phyloP scores from a whole-genome alignment of 2,888 invertebrate species.

The Lamellibrachia columna region DNA sequence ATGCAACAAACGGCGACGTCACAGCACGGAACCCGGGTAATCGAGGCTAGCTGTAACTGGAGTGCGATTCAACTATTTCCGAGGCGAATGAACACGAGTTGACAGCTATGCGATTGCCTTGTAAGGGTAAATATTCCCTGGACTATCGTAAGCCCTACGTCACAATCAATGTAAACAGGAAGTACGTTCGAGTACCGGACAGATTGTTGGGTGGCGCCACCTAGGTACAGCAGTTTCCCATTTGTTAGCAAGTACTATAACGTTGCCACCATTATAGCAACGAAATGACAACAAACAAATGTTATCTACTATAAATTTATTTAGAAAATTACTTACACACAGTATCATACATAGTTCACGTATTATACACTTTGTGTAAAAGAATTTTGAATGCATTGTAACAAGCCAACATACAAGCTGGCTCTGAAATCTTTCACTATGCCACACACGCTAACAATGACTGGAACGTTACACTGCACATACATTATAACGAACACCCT shows the following conservation, averaged over 20 bases:
- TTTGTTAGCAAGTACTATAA: background rate
- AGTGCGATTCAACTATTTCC: too few relatives aligned
- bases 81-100: too few relatives aligned
- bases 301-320: constrained; percentile 1
- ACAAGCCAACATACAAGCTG: background rate
- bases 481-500: background rate
- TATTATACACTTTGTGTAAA: background rate
- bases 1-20: too few relatives aligned
- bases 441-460: background rate
- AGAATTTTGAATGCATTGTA: background rate
- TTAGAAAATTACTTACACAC: background rate
- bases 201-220: too few relatives aligned
- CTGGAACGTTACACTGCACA: background rate
- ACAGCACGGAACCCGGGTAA: too few relatives aligned
- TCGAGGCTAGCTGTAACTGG: too few relatives aligned
- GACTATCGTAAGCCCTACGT: too few relatives aligned
- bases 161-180: too few relatives aligned
- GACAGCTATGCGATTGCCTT: too few relatives aligned
- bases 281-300: background rate
- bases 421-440: background rate
- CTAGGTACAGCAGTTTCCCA: too few relatives aligned
- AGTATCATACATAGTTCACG: background rate
- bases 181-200: too few relatives aligned
- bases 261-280: background rate
- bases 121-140: too few relatives aligned